These are phyloP conservation scores for Gephyroberyx darwinii DNA, from an alignment of 2,797 vertebrate genomes.

Conservation along the genomic window DNA sequence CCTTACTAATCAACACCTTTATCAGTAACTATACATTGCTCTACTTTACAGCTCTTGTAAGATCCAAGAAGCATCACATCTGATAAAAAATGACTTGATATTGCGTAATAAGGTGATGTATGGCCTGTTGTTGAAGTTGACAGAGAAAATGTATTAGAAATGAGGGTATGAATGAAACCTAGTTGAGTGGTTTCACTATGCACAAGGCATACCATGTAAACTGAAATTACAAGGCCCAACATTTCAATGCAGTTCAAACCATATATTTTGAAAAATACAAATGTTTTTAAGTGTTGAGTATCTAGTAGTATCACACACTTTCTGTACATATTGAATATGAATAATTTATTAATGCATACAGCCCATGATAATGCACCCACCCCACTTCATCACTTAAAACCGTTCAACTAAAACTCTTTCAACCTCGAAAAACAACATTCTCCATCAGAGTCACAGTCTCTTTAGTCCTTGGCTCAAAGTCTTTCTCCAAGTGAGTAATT, in stretches of 20 bases:
- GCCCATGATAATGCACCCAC: constrained; percentile 59
- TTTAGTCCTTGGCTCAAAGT: constrained; percentile 37
- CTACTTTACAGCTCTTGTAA: too few relatives aligned
- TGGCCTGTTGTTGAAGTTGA: too few relatives aligned
- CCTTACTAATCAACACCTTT: too few relatives aligned
- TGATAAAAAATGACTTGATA: too few relatives aligned
- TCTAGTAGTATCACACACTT: constrained; percentile 56
- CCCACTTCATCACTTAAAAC: constrained; percentile 66
- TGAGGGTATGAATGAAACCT: too few relatives aligned
- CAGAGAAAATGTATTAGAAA: too few relatives aligned
- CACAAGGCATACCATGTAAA: too few relatives aligned
- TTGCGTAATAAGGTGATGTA: too few relatives aligned
- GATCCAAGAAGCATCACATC: too few relatives aligned
- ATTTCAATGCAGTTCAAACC: constrained; percentile 12
- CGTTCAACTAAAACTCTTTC: constrained; percentile 74
- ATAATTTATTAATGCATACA: constrained; percentile 87
- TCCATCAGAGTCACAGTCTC: constrained; percentile 44
- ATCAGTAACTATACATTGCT: too few relatives aligned
- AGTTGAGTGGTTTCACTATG: neutral
- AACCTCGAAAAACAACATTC: constrained; percentile 60
- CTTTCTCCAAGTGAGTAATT: constrained; percentile 50
- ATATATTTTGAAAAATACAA: constrained; percentile 59
- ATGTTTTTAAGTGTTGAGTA: constrained; percentile 40
- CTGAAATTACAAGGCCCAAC: constrained; percentile 12
- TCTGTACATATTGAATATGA: constrained; percentile 77